A percentile compares a stretch with the other conserved stretches of the same genome.
Conservation (phyloP, 1,140 invertebrate species). For the Apis mellifera region Amel_HAv3.1 CM009936.2:15426501-15427000, state of each 20-base stretch:
- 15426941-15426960: neutral
- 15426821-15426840: slow-evolving; percentile 19
- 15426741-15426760: neutral
- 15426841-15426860: slow-evolving; percentile 24
- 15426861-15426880: neutral
- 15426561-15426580: slow-evolving; percentile 61
- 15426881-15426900: neutral
- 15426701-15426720: neutral
- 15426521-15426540: slow-evolving; percentile 82
- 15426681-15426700: no score
- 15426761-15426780: slow-evolving; percentile 18
- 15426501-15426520: slow-evolving; percentile 82
- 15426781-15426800: slow-evolving; percentile 5
- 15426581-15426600: slow-evolving; percentile 59
- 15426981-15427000: neutral
- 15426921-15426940: neutral
- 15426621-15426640: slow-evolving; percentile 5
- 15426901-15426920: neutral
- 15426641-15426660: no score
- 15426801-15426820: neutral
- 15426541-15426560: slow-evolving; percentile 79
- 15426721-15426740: neutral
- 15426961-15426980: no score
- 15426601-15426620: slow-evolving; percentile 58
- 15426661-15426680: neutral